phyloP scores from a whole-genome alignment of 2,113 vertebrate genomes.

The Ictalurus punctatus region DNA sequence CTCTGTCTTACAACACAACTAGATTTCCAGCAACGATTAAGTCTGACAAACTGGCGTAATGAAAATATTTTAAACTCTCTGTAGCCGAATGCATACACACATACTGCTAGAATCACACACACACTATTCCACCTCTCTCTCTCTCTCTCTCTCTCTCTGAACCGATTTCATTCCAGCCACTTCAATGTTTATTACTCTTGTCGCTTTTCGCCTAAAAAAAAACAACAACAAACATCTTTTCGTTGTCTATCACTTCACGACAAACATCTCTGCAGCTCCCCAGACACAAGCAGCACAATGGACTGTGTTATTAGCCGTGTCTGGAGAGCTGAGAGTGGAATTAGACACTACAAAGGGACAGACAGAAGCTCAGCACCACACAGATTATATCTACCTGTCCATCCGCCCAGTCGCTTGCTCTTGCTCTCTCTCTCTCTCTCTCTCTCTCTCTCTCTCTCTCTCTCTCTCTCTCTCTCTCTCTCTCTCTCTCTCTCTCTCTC shows the following conservation, averaged over 20 bases:
- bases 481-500: slow-evolving; percentile 12
- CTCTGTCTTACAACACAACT: slow-evolving; percentile 2
- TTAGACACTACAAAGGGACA: slow-evolving; percentile 46
- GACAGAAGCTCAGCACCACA: slow-evolving; percentile 26
- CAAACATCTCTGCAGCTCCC: slow-evolving; percentile 41
- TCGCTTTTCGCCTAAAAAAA: slow-evolving; percentile 21
- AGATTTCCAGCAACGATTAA: neutral
- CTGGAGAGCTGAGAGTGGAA: slow-evolving; percentile 46
- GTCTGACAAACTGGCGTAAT: neutral
- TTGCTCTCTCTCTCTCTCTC: slow-evolving; percentile 4
- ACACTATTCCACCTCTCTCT: neutral
- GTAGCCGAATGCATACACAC: neutral
- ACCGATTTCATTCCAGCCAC: slow-evolving; percentile 36
- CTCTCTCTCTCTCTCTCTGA: neutral
- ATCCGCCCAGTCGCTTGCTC: slow-evolving; percentile 3
- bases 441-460: slow-evolving; percentile 11
- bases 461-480: neutral
- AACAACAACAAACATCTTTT: slow-evolving; percentile 34
- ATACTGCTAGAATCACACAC: too few species aligned
- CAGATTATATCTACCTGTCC: slow-evolving; percentile 46
- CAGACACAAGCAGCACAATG: slow-evolving; percentile 36
- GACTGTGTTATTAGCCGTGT: slow-evolving; percentile 42
- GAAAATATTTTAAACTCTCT: neutral
- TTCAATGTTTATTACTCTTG: slow-evolving; percentile 43
- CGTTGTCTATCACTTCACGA: slow-evolving; percentile 34